phyloP scores from a whole-genome alignment of 1,140 invertebrate genomes.

The Pseudomyrmex dendroicus region DNA sequence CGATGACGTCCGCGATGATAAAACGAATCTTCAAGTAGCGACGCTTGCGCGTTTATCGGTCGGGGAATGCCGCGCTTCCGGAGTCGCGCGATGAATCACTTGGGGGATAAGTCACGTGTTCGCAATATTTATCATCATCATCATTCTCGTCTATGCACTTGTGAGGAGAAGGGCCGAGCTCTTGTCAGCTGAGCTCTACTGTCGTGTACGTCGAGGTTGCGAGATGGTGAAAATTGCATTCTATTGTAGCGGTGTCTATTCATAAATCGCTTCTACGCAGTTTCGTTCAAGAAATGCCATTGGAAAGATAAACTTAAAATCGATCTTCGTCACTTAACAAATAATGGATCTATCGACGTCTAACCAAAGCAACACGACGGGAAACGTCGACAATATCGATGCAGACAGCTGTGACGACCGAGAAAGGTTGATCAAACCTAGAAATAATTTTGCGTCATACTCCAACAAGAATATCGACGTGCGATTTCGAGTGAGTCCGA shows the following conservation, averaged over 20 bases:
- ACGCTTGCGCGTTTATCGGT: constrained; percentile 15
- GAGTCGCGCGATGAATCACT: constrained; percentile 58
- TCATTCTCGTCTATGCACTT: too few species aligned
- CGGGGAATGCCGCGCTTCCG: constrained; percentile 1
- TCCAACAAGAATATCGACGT: constrained; percentile 73
- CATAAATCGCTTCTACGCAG: neutral
- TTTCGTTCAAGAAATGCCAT: neutral
- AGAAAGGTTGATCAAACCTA: constrained; percentile 73
- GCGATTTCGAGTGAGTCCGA: constrained; percentile 78
- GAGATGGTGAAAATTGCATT: neutral
- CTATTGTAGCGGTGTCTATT: neutral
- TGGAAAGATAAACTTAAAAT: neutral
- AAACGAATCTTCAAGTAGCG: too few species aligned
- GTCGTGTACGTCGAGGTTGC: neutral
- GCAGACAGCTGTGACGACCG: constrained; percentile 58
- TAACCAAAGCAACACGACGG: constrained; percentile 70
- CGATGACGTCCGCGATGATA: too few species aligned
- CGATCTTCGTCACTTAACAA: neutral
- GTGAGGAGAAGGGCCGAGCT: too few species aligned
- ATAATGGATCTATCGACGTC: constrained; percentile 65
- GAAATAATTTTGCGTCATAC: constrained; percentile 82
- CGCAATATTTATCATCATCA: neutral
- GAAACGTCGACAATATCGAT: constrained; percentile 52
- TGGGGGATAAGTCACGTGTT: constrained; percentile 35
- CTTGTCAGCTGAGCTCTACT: too few species aligned